A percentile compares a stretch with the other conserved stretches of the same genome.
Conservation (phyloP, 2,888 invertebrate genomes). For the Melipona beecheii region DNA sequence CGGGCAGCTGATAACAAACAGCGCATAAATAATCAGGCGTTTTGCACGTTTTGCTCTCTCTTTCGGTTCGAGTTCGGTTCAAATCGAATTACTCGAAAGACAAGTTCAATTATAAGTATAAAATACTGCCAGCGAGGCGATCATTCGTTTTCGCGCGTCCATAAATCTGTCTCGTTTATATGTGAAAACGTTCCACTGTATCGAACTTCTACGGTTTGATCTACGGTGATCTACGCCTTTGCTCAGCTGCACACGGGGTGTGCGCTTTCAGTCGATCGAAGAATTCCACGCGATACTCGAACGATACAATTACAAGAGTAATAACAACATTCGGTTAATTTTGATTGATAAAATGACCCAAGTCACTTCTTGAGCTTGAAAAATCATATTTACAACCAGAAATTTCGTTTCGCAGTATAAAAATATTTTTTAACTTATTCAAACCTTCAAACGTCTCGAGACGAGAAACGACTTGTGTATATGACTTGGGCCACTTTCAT, state of each 20-base stretch:
- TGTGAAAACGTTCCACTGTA: constrained; percentile 27
- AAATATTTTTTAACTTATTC: too few species aligned
- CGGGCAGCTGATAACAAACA: constrained; percentile 21
- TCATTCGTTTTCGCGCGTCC: constrained; percentile 23
- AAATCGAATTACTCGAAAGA: constrained; percentile 37
- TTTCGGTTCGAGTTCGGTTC: constrained; percentile 4
- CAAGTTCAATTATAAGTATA: constrained; percentile 38
- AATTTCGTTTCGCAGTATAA: too few species aligned
- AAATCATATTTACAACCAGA: too few species aligned
- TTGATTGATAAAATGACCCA: too few species aligned
- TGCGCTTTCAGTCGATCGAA: not conserved
- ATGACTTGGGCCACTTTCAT: too few species aligned
- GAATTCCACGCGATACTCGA: too few species aligned
- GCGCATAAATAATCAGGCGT: constrained; percentile 12
- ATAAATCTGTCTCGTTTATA: constrained; percentile 34
- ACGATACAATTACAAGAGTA: too few species aligned
- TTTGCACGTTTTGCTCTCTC: constrained; percentile 1
- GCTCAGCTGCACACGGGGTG: not conserved
- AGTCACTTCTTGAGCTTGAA: too few species aligned
- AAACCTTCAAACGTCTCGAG: too few species aligned
- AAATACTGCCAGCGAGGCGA: constrained; percentile 29
- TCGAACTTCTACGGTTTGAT: constrained; percentile 29
- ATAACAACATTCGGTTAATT: too few species aligned
- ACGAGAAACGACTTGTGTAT: too few species aligned
- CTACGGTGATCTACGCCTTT: constrained; percentile 7